These are phyloP conservation scores for Melanotaenia trifasciata DNA, from an alignment of 2,797 vertebrate species.

Conservation along the genomic window DNA sequence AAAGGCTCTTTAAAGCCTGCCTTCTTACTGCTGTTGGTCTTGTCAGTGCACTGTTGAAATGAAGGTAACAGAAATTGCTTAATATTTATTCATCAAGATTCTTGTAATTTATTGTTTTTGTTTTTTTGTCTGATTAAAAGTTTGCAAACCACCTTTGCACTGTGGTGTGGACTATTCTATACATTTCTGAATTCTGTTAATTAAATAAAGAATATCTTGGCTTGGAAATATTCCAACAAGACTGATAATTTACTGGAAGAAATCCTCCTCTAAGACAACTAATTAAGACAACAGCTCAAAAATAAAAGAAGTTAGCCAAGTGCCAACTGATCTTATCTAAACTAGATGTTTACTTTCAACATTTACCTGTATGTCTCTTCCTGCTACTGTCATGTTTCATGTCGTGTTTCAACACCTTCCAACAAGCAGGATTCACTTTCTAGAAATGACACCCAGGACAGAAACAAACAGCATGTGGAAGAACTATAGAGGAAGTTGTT, in stretches of 20 bases:
- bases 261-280: no score
- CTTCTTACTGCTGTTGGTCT: constrained; percentile 55
- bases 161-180: not conserved
- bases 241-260: not conserved
- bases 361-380: not conserved
- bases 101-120: constrained; percentile 76
- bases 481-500: not conserved
- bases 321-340: constrained; percentile 16
- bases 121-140: constrained; percentile 72
- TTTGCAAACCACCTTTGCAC: constrained; percentile 41
- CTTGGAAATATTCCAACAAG: not conserved
- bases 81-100: constrained; percentile 77
- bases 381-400: not conserved
- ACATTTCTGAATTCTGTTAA: not conserved
- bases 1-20: constrained; percentile 26
- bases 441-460: not conserved
- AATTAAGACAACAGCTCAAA: not conserved
- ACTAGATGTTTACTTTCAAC: not conserved
- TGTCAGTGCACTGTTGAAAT: constrained; percentile 56
- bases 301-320: not conserved
- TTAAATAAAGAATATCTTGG: not conserved
- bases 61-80: constrained; percentile 47
- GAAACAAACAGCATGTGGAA: not conserved
- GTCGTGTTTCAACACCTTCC: not conserved
- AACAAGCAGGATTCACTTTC: not conserved